Evolutionary conservation across 2,797 vertebrate species (phyloP).

Genomic region (Pantherophis vulpinus): DNA sequence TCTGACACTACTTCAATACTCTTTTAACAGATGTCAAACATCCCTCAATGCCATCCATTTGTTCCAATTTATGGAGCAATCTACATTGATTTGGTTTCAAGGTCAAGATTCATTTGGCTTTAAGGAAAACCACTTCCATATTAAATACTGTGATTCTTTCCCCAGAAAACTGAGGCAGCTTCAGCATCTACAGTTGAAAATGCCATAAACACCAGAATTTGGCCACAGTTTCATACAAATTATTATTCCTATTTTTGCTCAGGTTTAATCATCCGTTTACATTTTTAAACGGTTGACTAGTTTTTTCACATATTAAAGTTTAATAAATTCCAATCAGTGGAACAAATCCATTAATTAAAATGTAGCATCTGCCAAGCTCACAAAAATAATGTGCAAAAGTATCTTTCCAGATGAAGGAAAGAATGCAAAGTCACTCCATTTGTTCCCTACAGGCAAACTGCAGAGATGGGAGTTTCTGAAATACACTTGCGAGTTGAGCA

Average conservation of each 20-base stretch:
- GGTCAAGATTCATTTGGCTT: neutral
- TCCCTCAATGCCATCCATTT: neutral
- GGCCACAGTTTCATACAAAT: neutral
- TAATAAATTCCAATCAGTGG: conserved; percentile 4
- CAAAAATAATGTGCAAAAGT: neutral
- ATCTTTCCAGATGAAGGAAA: neutral
- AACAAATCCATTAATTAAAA: conserved; percentile 14
- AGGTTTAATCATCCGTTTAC: neutral
- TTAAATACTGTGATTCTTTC: neutral
- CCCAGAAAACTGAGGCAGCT: neutral
- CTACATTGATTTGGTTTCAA: neutral
- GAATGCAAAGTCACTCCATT: neutral
- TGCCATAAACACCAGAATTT: neutral
- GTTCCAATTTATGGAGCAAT: neutral
- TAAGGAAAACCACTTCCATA: neutral
- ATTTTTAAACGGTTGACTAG: neutral
- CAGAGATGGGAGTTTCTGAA: neutral
- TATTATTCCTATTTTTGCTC: neutral
- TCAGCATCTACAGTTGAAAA: neutral
- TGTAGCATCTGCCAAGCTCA: neutral
- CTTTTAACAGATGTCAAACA: neutral
- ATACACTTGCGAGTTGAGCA: neutral
- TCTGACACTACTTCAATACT: neutral
- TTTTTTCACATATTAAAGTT: neutral
- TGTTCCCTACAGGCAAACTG: neutral